These are phyloP conservation scores for Paedocypris sp. DNA, from an alignment of 2,113 vertebrate species.

Conservation along the genomic window DNA sequence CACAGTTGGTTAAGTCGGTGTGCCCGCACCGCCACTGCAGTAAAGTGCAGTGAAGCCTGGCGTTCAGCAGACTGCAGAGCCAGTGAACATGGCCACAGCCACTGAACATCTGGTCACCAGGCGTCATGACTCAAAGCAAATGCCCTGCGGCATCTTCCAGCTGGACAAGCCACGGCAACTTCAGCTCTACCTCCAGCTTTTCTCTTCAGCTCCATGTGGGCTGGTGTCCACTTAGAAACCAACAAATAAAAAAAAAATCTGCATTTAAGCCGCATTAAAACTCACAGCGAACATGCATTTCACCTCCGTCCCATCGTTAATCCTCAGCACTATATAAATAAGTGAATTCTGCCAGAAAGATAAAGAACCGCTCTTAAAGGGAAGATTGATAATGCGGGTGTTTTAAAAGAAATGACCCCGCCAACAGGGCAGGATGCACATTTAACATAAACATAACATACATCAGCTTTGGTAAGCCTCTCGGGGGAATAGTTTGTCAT, in stretches of 20 bases:
- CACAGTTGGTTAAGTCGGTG: conserved; percentile 20
- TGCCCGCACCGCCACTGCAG: conserved; percentile 20
- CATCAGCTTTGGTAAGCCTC: conserved; percentile 39
- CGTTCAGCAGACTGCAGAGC: conserved; percentile 15
- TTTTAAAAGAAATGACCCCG: conserved; percentile 17
- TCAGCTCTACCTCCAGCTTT: conserved; percentile 38
- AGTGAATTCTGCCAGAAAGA: neutral
- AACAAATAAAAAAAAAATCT: too few species aligned
- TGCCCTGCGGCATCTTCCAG: conserved; percentile 19
- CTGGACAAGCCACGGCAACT: neutral
- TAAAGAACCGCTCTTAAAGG: neutral
- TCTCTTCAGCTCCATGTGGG: conserved; percentile 28
- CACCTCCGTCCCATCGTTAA: conserved; percentile 6
- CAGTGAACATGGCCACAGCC: conserved; percentile 26
- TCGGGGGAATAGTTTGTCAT: conserved; percentile 35
- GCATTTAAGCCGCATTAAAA: conserved; percentile 19
- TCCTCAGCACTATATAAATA: conserved; percentile 17
- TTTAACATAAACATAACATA: conserved; percentile 28
- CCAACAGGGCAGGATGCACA: conserved; percentile 10
- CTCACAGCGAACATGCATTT: neutral
- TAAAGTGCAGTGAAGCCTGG: conserved; percentile 30
- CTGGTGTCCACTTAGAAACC: conserved; percentile 43
- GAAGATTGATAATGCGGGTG: neutral
- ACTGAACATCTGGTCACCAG: conserved; percentile 50
- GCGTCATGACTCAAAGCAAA: conserved; percentile 26